These are phyloP conservation scores for Baryphthengus martii DNA, from an alignment of 2,113 vertebrate genomes.

Conservation along the genomic window DNA sequence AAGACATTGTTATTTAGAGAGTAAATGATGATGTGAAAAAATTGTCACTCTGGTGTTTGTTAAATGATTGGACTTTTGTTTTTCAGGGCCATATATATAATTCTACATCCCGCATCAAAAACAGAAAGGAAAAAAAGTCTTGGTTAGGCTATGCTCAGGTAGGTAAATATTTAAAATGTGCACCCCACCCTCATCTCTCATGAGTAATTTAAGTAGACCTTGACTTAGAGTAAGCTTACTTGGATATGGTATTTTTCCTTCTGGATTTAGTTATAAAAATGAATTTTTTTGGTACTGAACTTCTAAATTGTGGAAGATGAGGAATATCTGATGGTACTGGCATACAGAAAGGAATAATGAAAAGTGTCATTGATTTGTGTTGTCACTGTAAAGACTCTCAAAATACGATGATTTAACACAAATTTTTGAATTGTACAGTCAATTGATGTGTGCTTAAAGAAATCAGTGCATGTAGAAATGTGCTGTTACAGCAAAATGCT, in stretches of 20 bases:
- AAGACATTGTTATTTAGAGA: background rate
- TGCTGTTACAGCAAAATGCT: background rate
- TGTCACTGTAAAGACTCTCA: background rate
- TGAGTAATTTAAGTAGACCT: background rate
- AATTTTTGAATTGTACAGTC: background rate
- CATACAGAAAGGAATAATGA: background rate
- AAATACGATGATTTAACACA: background rate
- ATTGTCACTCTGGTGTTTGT: background rate
- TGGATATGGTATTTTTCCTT: background rate
- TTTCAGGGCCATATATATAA: conserved; percentile 97
- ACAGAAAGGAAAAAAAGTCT: conserved; percentile 94
- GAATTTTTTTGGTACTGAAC: background rate
- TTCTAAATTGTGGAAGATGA: background rate
- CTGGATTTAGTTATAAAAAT: background rate
- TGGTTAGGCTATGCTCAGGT: conserved; percentile 99
- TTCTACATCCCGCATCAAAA: conserved; percentile 96
- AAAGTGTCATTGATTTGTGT: background rate
- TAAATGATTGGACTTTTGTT: conserved; percentile 10
- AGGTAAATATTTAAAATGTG: conserved; percentile 12
- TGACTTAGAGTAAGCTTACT: background rate
- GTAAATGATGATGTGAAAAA: background rate
- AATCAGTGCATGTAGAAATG: background rate
- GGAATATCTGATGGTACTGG: background rate
- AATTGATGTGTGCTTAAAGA: background rate
- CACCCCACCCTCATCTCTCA: accelerated